A percentile compares a stretch with the other conserved stretches of the same genome.
Evolutionary conservation across 1,140 invertebrate species (phyloP).

Genomic region (Aricia agestis): DNA sequence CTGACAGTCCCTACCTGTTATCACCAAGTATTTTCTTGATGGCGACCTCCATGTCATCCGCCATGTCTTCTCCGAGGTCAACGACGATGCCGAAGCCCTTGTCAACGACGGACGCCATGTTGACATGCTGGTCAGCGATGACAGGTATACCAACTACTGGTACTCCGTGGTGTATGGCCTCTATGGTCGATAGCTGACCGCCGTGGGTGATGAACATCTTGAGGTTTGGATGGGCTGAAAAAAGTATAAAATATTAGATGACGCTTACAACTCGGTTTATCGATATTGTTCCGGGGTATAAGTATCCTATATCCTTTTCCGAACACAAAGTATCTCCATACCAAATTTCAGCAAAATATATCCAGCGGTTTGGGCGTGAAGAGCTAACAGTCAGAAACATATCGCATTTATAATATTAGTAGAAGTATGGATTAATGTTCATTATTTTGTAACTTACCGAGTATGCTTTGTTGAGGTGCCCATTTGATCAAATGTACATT

Average conservation of each 20-base stretch:
- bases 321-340: too few relatives aligned
- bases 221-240: conserved; percentile 79
- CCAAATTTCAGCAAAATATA: too few relatives aligned
- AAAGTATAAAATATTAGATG: too few relatives aligned
- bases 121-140: conserved; percentile 78
- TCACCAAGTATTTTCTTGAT: conserved; percentile 38
- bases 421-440: too few relatives aligned
- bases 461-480: conserved; percentile 83
- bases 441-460: conserved; percentile 47
- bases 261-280: too few relatives aligned
- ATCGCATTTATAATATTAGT: too few relatives aligned
- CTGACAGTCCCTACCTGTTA: conserved; percentile 29
- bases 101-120: conserved; percentile 62
- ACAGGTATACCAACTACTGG: conserved; percentile 83
- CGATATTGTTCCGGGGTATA: too few relatives aligned
- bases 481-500: conserved; percentile 82
- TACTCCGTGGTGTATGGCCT: conserved; percentile 81
- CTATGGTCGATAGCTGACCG: conserved; percentile 80
- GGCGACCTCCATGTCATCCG: conserved; percentile 33
- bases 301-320: too few relatives aligned
- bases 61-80: conserved; percentile 41
- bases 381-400: too few relatives aligned
- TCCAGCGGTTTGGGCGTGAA: too few relatives aligned
- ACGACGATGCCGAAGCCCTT: conserved; percentile 62
- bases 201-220: conserved; percentile 82